A percentile compares a stretch with the other conserved stretches of the same genome.
Conservation (phyloP, 2,113 vertebrate genomes). For the Bufo bufo region DNA sequence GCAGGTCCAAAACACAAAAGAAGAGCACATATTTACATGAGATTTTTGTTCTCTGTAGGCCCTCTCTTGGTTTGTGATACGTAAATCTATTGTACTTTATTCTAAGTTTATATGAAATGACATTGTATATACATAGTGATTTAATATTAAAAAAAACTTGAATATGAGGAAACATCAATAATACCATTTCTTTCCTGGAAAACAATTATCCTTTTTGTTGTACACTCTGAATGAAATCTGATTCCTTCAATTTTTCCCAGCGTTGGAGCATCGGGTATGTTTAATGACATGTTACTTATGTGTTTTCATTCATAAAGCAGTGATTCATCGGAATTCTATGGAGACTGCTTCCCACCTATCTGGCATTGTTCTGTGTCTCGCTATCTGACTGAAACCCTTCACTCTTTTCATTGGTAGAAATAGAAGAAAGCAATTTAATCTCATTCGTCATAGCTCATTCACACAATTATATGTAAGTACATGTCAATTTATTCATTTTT, state of each 20-base stretch:
- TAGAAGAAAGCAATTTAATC: not conserved
- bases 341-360: constrained; percentile 36
- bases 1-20: too few relatives aligned
- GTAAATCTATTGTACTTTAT: not conserved
- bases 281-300: constrained; percentile 26
- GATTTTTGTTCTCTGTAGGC: too few relatives aligned
- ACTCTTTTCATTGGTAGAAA: constrained; percentile 6
- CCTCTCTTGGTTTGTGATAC: not conserved
- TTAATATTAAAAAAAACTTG: not conserved
- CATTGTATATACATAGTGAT: not conserved
- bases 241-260: constrained; percentile 20
- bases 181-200: not conserved
- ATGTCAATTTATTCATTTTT: not conserved
- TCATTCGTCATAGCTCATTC: not conserved
- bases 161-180: not conserved
- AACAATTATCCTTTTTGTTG: constrained; percentile 35
- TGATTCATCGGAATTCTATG: constrained; percentile 36
- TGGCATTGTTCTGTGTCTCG: not conserved
- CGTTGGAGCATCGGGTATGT: constrained; percentile 37
- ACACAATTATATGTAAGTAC: not conserved
- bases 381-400: not conserved
- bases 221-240: not conserved
- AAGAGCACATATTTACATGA: too few relatives aligned
- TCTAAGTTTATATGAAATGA: not conserved
- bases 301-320: constrained; percentile 39